Base-by-base conservation (phyloP, 2,113 vertebrate species). In the Leptosomus discolor region DNA sequence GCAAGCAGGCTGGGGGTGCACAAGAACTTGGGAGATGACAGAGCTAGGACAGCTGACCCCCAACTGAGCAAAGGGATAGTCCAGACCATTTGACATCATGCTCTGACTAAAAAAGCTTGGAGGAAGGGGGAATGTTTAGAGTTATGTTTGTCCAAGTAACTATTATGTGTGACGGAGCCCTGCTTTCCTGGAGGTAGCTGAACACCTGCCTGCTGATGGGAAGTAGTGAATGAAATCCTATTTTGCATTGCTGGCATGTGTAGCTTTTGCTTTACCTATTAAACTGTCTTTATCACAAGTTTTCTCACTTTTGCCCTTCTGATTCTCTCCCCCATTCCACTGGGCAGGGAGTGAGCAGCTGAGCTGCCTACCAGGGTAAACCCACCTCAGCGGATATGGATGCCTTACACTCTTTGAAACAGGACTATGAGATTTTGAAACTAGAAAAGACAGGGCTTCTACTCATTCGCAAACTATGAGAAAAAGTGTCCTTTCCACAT, bases 281-380 rank as follows among this genome's bases (percentile, higher is more conserved):
- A 74, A 82, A 78, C 48, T 51, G n/a, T 36, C 46, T 78, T 73
- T 50, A 43, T 19, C 50, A 51, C 10, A 74, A 3, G 2, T 69
- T 64, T 85, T 65, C 50, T 69, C 32, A 77, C 37, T 91, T 88
- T 54, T 82, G 32, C 16, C 27, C 53, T 81, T 86, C 15, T 1
- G 0, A 48, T 43, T 83, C 26, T 77, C 60, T 81, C 30, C 20
- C 22, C 10, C 2, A 9, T 46, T 77, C 70, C 2, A 0, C 65
- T 24, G 50, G 14, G 1, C 14, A 1, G 11, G 43, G 9, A 91
- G n/a, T 0, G 1, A 81, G 21, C 0, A 1, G 41, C 30, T 76
- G 67, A 93, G 37, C 32, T 57, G 46, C 57, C 48, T 15, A 15
- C 23, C 56, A 70, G 30, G 5, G 30, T 48, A 37, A 83, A 70